Conservation (phyloP, 53 echinoderm and acorn worm genomes). For the Echinometra lucunter region DNA sequence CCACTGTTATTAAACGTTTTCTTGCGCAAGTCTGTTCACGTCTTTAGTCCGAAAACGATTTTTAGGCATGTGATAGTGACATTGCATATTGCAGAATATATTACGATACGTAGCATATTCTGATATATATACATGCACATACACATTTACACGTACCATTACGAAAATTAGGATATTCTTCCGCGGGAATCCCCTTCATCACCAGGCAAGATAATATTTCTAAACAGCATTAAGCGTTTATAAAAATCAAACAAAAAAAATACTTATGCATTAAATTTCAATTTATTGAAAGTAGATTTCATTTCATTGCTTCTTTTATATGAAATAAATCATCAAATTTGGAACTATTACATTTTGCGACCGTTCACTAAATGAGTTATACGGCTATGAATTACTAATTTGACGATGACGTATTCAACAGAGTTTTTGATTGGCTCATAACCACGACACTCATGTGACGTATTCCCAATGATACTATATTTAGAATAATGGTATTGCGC, state of each 20-base stretch:
- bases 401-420: constrained; percentile 56
- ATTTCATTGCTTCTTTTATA: background rate
- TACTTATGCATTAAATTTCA: background rate
- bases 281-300: background rate
- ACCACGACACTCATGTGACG: background rate
- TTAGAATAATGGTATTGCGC: constrained; percentile 62
- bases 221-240: background rate
- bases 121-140: background rate
- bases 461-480: constrained; percentile 25
- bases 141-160: constrained; percentile 38
- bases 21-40: constrained; percentile 5
- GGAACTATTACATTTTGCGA: constrained; percentile 32
- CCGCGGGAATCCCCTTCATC: constrained; percentile 66
- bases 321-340: background rate
- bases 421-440: constrained; percentile 50
- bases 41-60: background rate
- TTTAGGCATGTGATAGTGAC: background rate
- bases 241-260: background rate
- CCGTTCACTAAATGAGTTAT: background rate
- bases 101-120: background rate
- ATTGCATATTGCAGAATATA: background rate
- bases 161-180: background rate
- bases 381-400: constrained; percentile 27
- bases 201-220: background rate
- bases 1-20: background rate